Base-by-base conservation (phyloP, 2,888 invertebrate species). In the Micoletzkya japonica region DNA sequence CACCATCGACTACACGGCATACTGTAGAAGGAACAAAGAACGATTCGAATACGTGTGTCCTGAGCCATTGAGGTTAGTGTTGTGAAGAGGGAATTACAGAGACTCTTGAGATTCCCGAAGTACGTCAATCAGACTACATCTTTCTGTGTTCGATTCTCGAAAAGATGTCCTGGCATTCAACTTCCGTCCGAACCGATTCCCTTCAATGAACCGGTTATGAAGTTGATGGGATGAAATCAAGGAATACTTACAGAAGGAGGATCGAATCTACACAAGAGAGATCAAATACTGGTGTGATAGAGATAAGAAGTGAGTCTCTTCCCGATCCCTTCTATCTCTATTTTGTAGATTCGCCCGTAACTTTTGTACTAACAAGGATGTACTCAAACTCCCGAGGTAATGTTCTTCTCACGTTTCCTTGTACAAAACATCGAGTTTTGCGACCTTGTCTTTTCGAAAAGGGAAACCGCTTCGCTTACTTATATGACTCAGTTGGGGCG, bases 11-110 rank as follows among this genome's bases (percentile, higher is more conserved):
- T 67, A 32, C 67, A 67, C 67, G 14, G 30, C 57, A 2, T 67
- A 67, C 32, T 67, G 67, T 20, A 7, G 56, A 32, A 20, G 57
- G 3, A 28, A 67, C 44, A 67, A 67, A 44, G 37, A 30, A 3
- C 56, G 67, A 56, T 67, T 57, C 67, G 67, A 67, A 32, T 67
- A 67, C 26, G 67, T 67, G 10, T 67, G 67, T 32, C 67, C 67
- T 3, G 44, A 67, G 2, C 67, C 67, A 20, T 32, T 67, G 44
- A 67, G 67, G 67, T 67, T 17, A 61, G 30, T 14, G 49, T 24
- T 20, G 52, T 52, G 6, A n/a, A 52, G 6, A 6, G 52, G 20
- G n/a, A 52, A 52, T 39, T 7, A 10, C 39, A 39, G 10, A 36
- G 24, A 4, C 17, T 24, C 4, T 61, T 30, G 39, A 57, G 67